Base-by-base conservation (phyloP, 1,140 invertebrate species). In the Papilio dardanus region DNA sequence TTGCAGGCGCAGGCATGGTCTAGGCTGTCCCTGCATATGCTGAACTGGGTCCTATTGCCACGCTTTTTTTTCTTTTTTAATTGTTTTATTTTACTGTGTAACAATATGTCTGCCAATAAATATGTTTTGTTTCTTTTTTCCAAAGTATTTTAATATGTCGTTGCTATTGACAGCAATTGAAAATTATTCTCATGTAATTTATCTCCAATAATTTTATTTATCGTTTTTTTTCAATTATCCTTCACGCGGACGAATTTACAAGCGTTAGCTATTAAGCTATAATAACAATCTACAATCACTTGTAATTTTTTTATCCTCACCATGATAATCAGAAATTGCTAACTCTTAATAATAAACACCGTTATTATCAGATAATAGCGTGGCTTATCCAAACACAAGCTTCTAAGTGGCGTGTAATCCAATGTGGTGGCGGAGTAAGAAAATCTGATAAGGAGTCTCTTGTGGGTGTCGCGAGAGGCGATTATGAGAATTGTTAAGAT, bases 361-460 rank as follows among this genome's bases (percentile, higher is more conserved):
- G 14, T 19, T 54, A 54, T 21, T 54, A 54, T 54, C 50, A 21
- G 50, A 24, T 54, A 54, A 54, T 54, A 8, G 50, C 50, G 7
- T 54, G 24, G 50, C 21, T 54, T 54, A 54, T 54, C 50, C 19
- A 24, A 10, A 54, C 50, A 54, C 50, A 54, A 54, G 21, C 50
- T 54, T 54, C 12, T 54, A 24, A 54, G 19, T 54, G 21, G 14
- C 21, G 50, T 24, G 50, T 54, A 54, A 54, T 54, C 50, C 50
- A 54, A 54, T 54, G 50, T 54, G 50, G 21, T 54, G 50, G 19
- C 50, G 50, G 19, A 7, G 50, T 54, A 54, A 54, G 50, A 58
- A 58, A 58, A 58, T 28, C 21, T 58, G 54, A 28, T 58, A 58
- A 24, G 21, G 46, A 28, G 54, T 28, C 10, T 58, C 21, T 58